These are phyloP conservation scores for Drosophila recens DNA, from an alignment of 2,888 invertebrate species.

Conservation along the genomic window DNA sequence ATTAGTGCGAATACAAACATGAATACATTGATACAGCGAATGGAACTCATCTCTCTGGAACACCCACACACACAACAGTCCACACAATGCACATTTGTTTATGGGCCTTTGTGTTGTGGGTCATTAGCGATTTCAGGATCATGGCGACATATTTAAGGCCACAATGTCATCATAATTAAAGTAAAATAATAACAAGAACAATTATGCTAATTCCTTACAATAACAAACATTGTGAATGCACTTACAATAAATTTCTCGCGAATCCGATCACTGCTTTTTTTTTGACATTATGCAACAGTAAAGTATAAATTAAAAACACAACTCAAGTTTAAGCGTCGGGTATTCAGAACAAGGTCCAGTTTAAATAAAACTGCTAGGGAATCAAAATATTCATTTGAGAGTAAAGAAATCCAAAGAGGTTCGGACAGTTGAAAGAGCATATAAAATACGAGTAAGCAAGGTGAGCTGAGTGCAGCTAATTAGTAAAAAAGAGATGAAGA, in stretches of 20 bases:
- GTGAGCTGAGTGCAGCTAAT: slow-evolving; percentile 34
- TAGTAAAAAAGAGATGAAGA: slow-evolving; percentile 4
- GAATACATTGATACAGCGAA: slow-evolving; percentile 16
- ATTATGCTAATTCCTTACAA: slow-evolving; percentile 63
- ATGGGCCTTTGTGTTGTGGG: slow-evolving; percentile 59
- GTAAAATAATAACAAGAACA: slow-evolving; percentile 40
- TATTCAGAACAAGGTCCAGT: neutral
- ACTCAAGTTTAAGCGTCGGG: slow-evolving; percentile 2
- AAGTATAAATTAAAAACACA: slow-evolving; percentile 9
- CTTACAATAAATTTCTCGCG: slow-evolving; percentile 39
- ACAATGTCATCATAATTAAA: slow-evolving; percentile 67
- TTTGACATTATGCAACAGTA: slow-evolving; percentile 21
- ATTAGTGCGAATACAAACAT: slow-evolving; percentile 57
- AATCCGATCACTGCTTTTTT: slow-evolving; percentile 19
- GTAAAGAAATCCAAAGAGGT: neutral
- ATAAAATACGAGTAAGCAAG: slow-evolving; percentile 25
- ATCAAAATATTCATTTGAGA: neutral
- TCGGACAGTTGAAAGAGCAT: slow-evolving; percentile 44
- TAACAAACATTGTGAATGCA: slow-evolving; percentile 50
- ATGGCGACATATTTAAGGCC: slow-evolving; percentile 59
- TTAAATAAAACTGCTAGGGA: slow-evolving; percentile 12
- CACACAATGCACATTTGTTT: slow-evolving; percentile 52
- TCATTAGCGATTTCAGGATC: slow-evolving; percentile 21
- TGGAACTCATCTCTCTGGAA: slow-evolving; percentile 30
- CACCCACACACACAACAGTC: slow-evolving; percentile 3